A percentile compares a stretch with the other conserved stretches of the same genome.
These are phyloP conservation scores for Apotomis betuletana DNA, from an alignment of 2,888 invertebrate species.

Conservation along the genomic window DNA sequence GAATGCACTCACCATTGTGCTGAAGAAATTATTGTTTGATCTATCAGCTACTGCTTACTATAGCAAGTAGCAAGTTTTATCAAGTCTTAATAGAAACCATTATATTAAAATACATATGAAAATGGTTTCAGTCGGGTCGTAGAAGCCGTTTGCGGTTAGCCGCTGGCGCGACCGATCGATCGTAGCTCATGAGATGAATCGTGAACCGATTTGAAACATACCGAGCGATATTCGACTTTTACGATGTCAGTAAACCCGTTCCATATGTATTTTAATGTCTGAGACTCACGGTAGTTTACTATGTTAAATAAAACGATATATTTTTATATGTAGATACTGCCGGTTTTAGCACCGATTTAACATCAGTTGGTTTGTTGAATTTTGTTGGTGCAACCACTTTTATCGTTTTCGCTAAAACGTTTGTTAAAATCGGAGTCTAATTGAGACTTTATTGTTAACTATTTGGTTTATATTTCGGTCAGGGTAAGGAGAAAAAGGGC, in stretches of 20 bases:
- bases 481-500: conserved; percentile 4
- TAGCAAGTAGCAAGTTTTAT: background rate
- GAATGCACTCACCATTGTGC: conserved; percentile 64
- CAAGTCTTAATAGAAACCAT: background rate
- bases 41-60: background rate
- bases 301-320: background rate
- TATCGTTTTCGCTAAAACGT: background rate
- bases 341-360: background rate
- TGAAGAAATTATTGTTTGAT: conserved; percentile 9
- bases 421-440: background rate
- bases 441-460: background rate
- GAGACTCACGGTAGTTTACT: no score
- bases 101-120: no score
- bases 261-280: no score
- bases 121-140: no score
- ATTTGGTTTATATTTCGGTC: background rate
- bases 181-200: no score
- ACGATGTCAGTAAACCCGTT: no score
- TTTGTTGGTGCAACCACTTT: background rate
- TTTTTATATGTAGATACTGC: background rate
- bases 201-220: no score
- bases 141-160: no score
- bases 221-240: no score
- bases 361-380: background rate
- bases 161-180: no score